Conservation (phyloP, 2,113 vertebrate genomes). For the Brachirus orientalis region DNA sequence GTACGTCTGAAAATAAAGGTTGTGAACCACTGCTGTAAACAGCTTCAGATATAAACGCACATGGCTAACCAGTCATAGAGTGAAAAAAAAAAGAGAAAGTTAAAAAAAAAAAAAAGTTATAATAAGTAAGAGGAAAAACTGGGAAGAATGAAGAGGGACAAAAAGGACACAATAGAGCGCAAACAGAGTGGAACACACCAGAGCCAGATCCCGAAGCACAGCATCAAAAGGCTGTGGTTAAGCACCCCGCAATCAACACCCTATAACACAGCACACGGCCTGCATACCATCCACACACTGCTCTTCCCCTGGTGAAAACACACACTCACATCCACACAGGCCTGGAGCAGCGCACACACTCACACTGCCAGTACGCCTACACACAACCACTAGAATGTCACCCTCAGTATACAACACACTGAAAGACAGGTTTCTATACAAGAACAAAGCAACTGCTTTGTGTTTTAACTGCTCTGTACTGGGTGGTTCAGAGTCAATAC, state of each 20-base stretch:
- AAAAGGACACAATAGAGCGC: constrained; percentile 39
- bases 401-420: constrained; percentile 52
- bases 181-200: constrained; percentile 54
- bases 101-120: not conserved
- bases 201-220: constrained; percentile 57
- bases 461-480: constrained; percentile 39
- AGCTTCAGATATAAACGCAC: constrained; percentile 20
- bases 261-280: constrained; percentile 70
- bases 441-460: constrained; percentile 60
- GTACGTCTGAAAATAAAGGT: not conserved
- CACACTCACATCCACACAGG: constrained; percentile 35
- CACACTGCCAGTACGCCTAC: constrained; percentile 35
- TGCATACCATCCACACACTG: constrained; percentile 66
- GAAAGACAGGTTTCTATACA: constrained; percentile 28
- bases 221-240: constrained; percentile 73
- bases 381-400: constrained; percentile 51
- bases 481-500: constrained; percentile 57
- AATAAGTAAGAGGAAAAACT: not conserved
- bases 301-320: constrained; percentile 44
- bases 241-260: constrained; percentile 80
- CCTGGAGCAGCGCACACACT: constrained; percentile 15
- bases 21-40: constrained; percentile 22
- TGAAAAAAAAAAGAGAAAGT: constrained; percentile 2
- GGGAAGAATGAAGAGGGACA: constrained; percentile 3
- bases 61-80: constrained; percentile 1